Percentiles rank a stretch among this genome's conserved stretches.
Evolutionary conservation across 2,888 invertebrate genomes (phyloP).

Genomic region (Frankliniella fusca): DNA sequence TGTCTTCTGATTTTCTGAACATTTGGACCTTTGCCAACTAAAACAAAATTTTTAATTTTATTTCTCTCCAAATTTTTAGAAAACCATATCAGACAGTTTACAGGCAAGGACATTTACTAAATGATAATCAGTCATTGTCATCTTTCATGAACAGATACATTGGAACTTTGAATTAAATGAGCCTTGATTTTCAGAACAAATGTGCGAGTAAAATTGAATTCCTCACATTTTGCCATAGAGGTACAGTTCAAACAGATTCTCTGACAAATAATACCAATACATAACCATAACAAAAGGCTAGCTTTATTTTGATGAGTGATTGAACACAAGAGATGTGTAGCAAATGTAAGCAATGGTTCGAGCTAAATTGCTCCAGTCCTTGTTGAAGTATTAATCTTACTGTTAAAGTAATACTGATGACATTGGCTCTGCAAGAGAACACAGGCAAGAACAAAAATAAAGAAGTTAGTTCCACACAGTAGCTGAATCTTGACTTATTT

Average conservation of each 20-base stretch:
- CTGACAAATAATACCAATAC: too few relatives aligned
- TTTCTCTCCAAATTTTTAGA: not conserved
- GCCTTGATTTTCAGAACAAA: too few relatives aligned
- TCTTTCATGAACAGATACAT: not conserved
- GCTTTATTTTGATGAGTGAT: not conserved
- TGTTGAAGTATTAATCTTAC: not conserved
- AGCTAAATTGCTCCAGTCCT: constrained; percentile 18
- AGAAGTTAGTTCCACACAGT: not conserved
- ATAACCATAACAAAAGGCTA: not conserved
- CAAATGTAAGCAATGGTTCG: constrained; percentile 1
- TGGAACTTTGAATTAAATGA: too few relatives aligned
- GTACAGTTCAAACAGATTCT: too few relatives aligned
- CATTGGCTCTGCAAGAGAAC: not conserved
- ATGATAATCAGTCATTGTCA: not conserved
- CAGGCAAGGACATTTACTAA: not conserved
- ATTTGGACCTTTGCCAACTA: not conserved
- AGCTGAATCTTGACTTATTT: not conserved
- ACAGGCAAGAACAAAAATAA: not conserved
- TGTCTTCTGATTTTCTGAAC: not conserved
- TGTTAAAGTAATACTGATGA: not conserved
- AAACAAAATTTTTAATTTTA: not conserved
- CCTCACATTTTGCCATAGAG: too few relatives aligned
- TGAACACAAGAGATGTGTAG: not conserved
- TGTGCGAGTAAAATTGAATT: too few relatives aligned
- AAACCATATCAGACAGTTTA: not conserved